Evolutionary conservation across 2,113 vertebrate genomes (phyloP), one percentile per base, ranked within the genome.

Genomic region (Arothron firmamentum): DNA sequence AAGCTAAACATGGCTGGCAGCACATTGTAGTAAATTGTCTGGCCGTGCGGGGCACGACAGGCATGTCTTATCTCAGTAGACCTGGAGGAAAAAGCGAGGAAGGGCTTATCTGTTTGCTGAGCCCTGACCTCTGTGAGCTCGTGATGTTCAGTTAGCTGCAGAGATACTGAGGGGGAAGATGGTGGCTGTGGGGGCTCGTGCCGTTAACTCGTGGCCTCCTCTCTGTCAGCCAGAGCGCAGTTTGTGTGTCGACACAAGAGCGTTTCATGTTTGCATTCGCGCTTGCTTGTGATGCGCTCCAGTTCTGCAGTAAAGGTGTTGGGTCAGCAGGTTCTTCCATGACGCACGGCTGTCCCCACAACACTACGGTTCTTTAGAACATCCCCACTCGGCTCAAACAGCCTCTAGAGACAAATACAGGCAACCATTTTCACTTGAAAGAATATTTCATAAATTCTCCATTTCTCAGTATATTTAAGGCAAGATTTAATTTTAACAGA

Each of bases 1-100:
- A 82, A 70, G 80, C 58, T 72, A 86, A 86, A 85, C 81, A 84
- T 63, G 65, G 77, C 50, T 50, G 52, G 74, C 53, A 76, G 49
- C 45, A 43, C 65, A 58, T 65, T 45, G 63, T n/a, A 46, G 59
- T 46, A 25, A 75, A 65, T 42, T 63, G 64, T 70, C 56, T 82
- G n/a, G 50, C 52, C 57, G 14, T 59, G 65, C 48, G 48, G 68
- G 59, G 59, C 70, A 79, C 50, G 80, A 61, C 54, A 28, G 64
- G 55, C 74, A 71, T 34, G 59, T 56, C 65, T 88, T 80, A 85
- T 90, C 82, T 83, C 31, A 42, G 63, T 21, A 68, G 55, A 43
- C 43, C 41, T 42, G 10, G 62, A 54, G 18, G 3, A 55, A 69
- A 61, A 64, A 52, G 48, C 17, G 65, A 73, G 52, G 61, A 17